phyloP scores from a whole-genome alignment of 2,113 vertebrate species.

The Etia nguti region DNA sequence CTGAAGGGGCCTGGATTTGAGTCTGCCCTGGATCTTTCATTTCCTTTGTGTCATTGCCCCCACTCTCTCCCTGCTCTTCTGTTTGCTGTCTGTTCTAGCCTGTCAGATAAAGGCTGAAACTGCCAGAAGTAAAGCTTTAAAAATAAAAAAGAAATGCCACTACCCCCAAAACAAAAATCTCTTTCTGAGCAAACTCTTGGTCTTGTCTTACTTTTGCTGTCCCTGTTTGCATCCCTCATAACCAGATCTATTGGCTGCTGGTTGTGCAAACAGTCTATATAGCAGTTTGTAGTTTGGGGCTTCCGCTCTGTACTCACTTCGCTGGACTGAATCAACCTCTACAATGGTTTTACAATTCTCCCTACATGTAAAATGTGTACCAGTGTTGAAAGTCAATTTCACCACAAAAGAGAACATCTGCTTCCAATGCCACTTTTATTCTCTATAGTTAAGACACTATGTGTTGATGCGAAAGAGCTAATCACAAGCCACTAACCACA shows the following conservation, averaged over 20 bases:
- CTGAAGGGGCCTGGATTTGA: not conserved
- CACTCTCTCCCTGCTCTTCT: not conserved
- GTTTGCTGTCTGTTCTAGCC: not conserved
- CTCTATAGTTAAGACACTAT: not conserved
- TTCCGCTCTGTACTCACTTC: not conserved
- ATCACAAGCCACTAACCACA: not conserved
- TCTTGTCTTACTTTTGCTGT: not conserved
- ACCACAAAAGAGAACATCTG: not conserved
- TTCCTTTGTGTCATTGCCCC: not conserved
- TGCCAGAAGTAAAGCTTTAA: not conserved
- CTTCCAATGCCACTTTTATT: not conserved
- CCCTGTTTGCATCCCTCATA: not conserved
- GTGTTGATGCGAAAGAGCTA: not conserved
- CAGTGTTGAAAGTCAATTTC: not conserved
- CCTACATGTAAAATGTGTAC: not conserved
- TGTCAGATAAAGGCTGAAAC: not conserved
- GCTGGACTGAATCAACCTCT: not conserved
- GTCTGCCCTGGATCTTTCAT: not conserved
- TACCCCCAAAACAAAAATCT: not conserved
- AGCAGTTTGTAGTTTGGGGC: not conserved
- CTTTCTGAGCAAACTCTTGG: not conserved
- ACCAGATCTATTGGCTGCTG: not conserved
- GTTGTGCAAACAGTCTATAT: rapidly evolving
- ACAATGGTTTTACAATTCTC: not conserved
- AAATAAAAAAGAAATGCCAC: not conserved